A percentile compares a stretch with the other conserved stretches of the same genome.
Evolutionary conservation across 2,888 invertebrate species (phyloP).

Genomic region (Zygogramma bicolorata): DNA sequence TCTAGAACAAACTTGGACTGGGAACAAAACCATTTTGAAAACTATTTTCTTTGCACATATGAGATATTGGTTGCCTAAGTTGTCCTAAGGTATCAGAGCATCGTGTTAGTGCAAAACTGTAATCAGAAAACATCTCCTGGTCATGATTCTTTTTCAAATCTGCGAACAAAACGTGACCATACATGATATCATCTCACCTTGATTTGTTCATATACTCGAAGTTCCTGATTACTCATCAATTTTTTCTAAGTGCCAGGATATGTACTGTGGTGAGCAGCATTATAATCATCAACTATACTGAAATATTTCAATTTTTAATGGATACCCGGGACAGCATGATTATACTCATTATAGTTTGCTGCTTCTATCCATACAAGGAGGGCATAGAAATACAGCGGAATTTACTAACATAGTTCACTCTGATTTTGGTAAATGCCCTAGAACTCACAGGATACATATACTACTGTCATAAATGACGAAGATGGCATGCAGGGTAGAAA

Average conservation of each 20-base stretch:
- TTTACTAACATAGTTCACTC: too few relatives aligned
- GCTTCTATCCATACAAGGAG: neutral
- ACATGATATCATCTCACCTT: conserved; percentile 15
- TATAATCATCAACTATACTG: neutral
- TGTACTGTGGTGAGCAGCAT: neutral
- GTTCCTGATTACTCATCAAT: conserved; percentile 5
- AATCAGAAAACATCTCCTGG: too few relatives aligned
- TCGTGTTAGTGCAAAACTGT: too few relatives aligned
- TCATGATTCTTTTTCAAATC: neutral
- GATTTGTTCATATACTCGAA: conserved; percentile 1
- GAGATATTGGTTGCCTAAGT: too few relatives aligned
- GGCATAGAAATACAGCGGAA: neutral
- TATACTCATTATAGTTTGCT: neutral
- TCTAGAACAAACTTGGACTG: too few relatives aligned
- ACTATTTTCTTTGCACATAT: too few relatives aligned
- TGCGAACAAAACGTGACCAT: neutral
- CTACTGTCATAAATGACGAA: too few relatives aligned
- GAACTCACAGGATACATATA: too few relatives aligned
- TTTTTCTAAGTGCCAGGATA: neutral
- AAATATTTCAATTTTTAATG: conserved; percentile 2
- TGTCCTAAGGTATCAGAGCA: too few relatives aligned
- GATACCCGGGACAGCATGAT: neutral
- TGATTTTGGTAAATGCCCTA: too few relatives aligned
- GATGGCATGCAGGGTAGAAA: too few relatives aligned
- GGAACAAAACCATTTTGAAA: too few relatives aligned